Evolutionary conservation across 2,113 vertebrate species (phyloP).

Genomic region (Accipiter virgatus): DNA sequence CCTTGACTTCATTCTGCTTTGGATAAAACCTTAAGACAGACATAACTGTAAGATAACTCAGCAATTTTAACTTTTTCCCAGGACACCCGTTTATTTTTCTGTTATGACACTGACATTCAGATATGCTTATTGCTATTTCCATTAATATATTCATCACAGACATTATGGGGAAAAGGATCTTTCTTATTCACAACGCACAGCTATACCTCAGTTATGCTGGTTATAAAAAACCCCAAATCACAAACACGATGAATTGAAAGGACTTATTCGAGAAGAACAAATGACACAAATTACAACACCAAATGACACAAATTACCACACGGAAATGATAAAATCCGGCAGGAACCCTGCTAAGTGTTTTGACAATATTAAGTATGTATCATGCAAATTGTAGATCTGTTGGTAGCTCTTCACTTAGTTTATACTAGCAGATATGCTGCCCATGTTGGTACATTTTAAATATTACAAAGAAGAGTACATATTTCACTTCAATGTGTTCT

Average conservation of each 20-base stretch:
- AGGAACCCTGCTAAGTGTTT: neutral
- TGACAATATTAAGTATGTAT: neutral
- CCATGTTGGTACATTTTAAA: neutral
- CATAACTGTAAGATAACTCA: neutral
- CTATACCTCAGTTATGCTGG: neutral
- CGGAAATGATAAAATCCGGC: neutral
- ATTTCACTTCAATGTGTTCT: neutral
- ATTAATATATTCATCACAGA: neutral
- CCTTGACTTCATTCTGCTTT: neutral
- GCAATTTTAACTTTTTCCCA: neutral
- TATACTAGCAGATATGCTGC: neutral
- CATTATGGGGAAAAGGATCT: neutral
- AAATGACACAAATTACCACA: neutral
- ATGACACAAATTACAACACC: neutral
- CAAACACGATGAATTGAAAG: neutral
- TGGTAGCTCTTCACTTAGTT: neutral
- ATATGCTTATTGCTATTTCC: neutral
- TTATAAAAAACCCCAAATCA: neutral
- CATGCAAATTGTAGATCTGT: neutral
- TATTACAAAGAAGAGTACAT: neutral
- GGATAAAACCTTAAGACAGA: neutral
- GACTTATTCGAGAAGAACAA: neutral
- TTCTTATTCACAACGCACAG: neutral
- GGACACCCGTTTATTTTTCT: neutral
- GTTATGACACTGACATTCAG: neutral